Percentiles rank a stretch among this genome's conserved stretches.
These are phyloP conservation scores for Podarcis raffonei DNA, from an alignment of 2,113 vertebrate species.

Conservation along the genomic window DNA sequence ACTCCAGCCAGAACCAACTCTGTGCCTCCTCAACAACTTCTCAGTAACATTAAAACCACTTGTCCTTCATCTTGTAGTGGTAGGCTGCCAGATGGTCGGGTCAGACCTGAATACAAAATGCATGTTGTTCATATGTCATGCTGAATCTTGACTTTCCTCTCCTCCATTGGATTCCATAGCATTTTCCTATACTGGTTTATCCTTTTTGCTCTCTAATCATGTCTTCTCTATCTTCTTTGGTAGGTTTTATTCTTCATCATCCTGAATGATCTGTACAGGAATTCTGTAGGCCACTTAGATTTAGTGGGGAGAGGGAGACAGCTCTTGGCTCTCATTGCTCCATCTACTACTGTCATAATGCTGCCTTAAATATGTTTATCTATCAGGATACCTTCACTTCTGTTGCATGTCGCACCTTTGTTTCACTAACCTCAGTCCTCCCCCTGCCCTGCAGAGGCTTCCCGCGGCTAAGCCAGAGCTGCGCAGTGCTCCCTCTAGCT, in stretches of 20 bases:
- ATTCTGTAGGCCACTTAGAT: not conserved
- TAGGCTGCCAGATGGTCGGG: no score
- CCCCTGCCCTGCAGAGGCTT: no score
- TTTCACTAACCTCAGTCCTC: not conserved
- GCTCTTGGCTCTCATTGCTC: not conserved
- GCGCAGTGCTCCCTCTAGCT: no score
- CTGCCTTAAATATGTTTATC: not conserved
- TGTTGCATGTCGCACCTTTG: not conserved
- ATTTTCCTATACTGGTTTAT: not conserved
- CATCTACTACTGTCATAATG: not conserved
- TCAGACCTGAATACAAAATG: no score
- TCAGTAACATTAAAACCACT: not conserved
- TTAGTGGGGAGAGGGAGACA: not conserved
- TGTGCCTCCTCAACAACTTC: no score
- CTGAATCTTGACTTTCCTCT: no score
- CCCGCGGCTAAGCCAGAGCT: no score
- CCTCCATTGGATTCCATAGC: not conserved
- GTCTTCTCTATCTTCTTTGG: not conserved
- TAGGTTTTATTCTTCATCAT: fast-evolving
- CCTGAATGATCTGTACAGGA: not conserved
- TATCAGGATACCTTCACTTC: not conserved
- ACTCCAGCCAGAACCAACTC: no score
- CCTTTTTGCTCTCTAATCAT: not conserved
- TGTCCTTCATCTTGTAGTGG: no score
- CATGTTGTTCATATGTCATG: no score